These are phyloP conservation scores for Ormyrus pomaceus DNA, from an alignment of 2,888 invertebrate genomes.

Conservation along the genomic window DNA sequence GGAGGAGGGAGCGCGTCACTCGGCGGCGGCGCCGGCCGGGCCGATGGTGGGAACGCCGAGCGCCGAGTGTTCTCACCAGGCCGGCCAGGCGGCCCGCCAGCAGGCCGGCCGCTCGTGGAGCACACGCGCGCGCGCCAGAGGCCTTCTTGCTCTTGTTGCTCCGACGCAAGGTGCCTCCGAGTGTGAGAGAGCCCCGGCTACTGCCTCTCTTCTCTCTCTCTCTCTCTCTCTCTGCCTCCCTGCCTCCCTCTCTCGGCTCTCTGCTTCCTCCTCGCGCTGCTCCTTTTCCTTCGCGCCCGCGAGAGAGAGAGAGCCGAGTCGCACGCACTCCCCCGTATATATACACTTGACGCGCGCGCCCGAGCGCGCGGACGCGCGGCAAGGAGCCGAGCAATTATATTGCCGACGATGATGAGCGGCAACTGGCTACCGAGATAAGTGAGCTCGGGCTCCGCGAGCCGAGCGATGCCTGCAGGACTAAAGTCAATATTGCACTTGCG, in stretches of 20 bases:
- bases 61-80: conserved; percentile 74
- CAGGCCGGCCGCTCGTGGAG: conserved; percentile 24
- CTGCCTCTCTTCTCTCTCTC: conserved; percentile 13
- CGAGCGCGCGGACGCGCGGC: not conserved
- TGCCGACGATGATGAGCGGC: too few species aligned
- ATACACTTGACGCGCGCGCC: conserved; percentile 34
- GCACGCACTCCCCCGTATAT: not conserved
- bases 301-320: conserved; percentile 26
- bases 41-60: conserved; percentile 75
- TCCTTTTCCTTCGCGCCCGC: conserved; percentile 50
- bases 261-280: conserved; percentile 14
- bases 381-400: too few species aligned
- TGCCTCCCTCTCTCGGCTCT: not conserved
- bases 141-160: conserved; percentile 32
- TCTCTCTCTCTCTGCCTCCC: conserved; percentile 4
- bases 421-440: too few species aligned
- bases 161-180: conserved; percentile 49
- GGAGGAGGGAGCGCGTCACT: conserved; percentile 57
- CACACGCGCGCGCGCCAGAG: conserved; percentile 29
- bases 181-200: conserved; percentile 32
- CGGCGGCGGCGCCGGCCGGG: conserved; percentile 61
- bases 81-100: conserved; percentile 62
- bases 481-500: conserved; percentile 11
- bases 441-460: not conserved
- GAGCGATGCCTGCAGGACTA: not conserved